Base-by-base conservation (phyloP, 2,888 invertebrate genomes). In the Psylliodes chrysocephalus region DNA sequence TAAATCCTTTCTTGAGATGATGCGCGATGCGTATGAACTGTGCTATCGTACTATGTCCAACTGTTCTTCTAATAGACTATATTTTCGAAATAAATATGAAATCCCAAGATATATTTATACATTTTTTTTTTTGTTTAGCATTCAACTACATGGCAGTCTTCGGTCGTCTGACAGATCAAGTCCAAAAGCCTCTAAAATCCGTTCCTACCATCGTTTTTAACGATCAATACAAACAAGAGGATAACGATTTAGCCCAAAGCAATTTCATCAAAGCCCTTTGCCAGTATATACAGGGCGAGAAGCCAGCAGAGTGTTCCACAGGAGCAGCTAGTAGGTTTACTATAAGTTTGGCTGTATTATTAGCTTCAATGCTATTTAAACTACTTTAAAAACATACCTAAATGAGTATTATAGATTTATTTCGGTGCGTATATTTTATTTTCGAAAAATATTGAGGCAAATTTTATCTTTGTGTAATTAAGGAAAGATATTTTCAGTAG, bases 131-230 rank as follows among this genome's bases (percentile, higher is more conserved):
- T 38, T 49, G 72, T 72, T 10, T 66, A 78, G 77, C 73, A 68
- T 83, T 84, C 62, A 76, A 68, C 2, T 78, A 86, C 42, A 80
- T 88, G 19, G 84, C 86, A 0, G 60, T 81, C 0, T 82, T 86
- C 61, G 91, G 90, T 0, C 85, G 86, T 70, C 81, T 85, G 74
- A 89, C 89, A 0, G 81, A 83, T 62, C 72, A 75, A 0, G 83
- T 90, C 2, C 82, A 84, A 73, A 83, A 86, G 0, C 86, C 87
- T 0, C 82, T 91, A 8, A 75, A 79, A 19, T 88, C 86, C 66
- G 91, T 91, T 15, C 91, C 91, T 6, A 89, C 90, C 3, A 80
- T 91, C 12, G 85, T 89, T 8, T 87, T 91, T 73, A 88, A 89
- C 69, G 85, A 87, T 85, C 85, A 86, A 82, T 88, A 84, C 81